Percentiles rank a stretch among this genome's conserved stretches.
Evolutionary conservation across 2,113 vertebrate species (phyloP).

Genomic region (Hemiprocne comata): DNA sequence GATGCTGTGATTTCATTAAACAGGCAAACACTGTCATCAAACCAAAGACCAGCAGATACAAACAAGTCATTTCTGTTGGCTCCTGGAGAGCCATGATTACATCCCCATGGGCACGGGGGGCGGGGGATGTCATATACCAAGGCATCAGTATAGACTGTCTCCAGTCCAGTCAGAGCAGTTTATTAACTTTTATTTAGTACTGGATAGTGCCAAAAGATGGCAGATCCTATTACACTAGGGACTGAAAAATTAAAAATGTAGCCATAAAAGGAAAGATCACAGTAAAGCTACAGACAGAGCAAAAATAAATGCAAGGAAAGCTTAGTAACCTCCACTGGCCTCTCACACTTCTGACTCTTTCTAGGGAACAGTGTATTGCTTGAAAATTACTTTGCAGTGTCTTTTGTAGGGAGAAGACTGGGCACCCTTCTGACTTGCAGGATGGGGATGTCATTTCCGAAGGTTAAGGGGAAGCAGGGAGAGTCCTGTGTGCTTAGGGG

Average conservation of each 20-base stretch:
- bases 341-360: not conserved
- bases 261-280: not conserved
- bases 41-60: slow-evolving; percentile 28
- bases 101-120: not conserved
- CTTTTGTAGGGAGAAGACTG: not conserved
- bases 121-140: not conserved
- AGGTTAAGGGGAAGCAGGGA: not conserved
- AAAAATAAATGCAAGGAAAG: slow-evolving; percentile 2
- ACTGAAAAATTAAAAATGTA: slow-evolving; percentile 15
- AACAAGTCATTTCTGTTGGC: not conserved
- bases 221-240: not conserved
- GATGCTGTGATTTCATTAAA: not conserved
- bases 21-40: not conserved
- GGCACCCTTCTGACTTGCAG: not conserved
- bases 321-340: not conserved
- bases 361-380: not conserved
- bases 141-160: not conserved
- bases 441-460: not conserved
- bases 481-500: not conserved
- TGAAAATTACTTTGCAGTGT: not conserved
- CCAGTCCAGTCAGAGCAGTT: not conserved
- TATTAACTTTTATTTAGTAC: not conserved
- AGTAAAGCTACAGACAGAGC: not conserved
- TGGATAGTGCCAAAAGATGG: not conserved
- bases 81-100: not conserved